A percentile compares a stretch with the other conserved stretches of the same genome.
These are phyloP conservation scores for Euspilapteryx auroguttella DNA, from an alignment of 2,888 invertebrate genomes.

Conservation along the genomic window DNA sequence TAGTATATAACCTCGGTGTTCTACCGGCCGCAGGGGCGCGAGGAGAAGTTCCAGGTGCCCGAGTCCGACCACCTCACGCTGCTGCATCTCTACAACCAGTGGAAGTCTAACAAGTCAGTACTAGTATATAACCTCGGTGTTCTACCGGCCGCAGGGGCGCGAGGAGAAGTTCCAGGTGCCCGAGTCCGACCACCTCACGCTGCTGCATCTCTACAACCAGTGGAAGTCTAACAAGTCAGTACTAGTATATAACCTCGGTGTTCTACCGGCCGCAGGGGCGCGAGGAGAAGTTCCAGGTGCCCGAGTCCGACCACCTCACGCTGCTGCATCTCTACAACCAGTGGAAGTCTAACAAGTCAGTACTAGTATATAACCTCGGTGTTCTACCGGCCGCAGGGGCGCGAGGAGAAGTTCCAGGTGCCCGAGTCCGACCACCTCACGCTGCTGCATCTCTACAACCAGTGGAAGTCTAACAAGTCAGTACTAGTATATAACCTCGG, in stretches of 20 bases:
- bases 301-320: conserved; percentile 98
- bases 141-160: conserved; percentile 96
- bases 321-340: conserved; percentile 96
- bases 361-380: no score
- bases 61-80: conserved; percentile 98
- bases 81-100: conserved; percentile 96
- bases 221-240: conserved; percentile 92
- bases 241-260: no score
- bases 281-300: conserved; percentile 99
- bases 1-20: conserved; percentile 98
- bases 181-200: conserved; percentile 97
- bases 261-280: conserved; percentile 98
- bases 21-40: conserved; percentile 96
- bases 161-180: conserved; percentile 99
- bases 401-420: conserved; percentile 99
- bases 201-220: conserved; percentile 95
- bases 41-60: conserved; percentile 99
- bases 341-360: conserved; percentile 92
- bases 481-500: no score
- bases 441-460: conserved; percentile 93
- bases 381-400: conserved; percentile 97
- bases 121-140: no score
- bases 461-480: conserved; percentile 95
- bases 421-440: conserved; percentile 99
- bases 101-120: conserved; percentile 88